These are phyloP conservation scores for Thermophis baileyi DNA, from an alignment of 2,113 vertebrate species.

Conservation along the genomic window DNA sequence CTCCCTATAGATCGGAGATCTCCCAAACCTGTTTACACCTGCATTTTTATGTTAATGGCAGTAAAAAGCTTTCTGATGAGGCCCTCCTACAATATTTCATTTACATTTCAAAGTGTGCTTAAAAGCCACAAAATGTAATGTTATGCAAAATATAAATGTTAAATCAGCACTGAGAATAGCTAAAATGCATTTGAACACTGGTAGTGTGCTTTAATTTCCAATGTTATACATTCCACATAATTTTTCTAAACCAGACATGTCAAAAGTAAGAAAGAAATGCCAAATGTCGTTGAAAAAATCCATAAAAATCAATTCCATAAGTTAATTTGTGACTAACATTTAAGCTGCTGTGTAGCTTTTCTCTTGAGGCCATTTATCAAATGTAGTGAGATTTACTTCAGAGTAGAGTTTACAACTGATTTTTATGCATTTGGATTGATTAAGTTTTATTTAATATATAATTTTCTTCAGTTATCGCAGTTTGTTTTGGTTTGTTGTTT, in stretches of 20 bases:
- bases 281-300: background rate
- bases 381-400: background rate
- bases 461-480: constrained; percentile 4
- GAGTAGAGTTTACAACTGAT: background rate
- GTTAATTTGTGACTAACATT: fast-evolving
- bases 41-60: background rate
- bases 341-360: background rate
- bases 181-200: background rate
- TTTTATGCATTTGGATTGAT: constrained; percentile 28
- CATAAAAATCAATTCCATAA: background rate
- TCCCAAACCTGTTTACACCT: background rate
- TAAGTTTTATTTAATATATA: constrained; percentile 26
- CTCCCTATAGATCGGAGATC: background rate
- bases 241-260: background rate
- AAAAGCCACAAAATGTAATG: background rate
- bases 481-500: background rate
- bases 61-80: background rate
- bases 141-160: background rate
- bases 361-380: background rate
- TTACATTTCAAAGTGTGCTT: constrained; percentile 2
- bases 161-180: background rate
- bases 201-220: background rate
- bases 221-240: background rate
- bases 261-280: background rate
- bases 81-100: background rate